phyloP scores from a whole-genome alignment of 2,888 invertebrate species.

The Phania funesta region DNA sequence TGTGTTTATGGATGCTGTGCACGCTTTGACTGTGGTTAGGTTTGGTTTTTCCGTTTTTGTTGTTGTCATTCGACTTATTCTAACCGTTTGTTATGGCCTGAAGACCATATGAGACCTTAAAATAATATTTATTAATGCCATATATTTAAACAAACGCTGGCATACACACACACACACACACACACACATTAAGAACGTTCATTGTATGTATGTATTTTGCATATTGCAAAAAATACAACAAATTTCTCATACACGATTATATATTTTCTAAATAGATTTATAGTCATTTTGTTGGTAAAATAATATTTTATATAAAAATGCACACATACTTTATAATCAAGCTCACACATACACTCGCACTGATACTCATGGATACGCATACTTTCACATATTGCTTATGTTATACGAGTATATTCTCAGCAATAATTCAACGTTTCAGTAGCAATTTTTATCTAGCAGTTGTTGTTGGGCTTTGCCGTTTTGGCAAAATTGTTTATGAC shows the following conservation, averaged over 20 bases:
- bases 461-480: constrained; percentile 39
- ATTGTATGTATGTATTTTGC: constrained; percentile 5
- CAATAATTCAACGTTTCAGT: constrained; percentile 65
- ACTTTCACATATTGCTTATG: constrained; percentile 15
- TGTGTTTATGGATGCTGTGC: constrained; percentile 44
- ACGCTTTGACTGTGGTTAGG: constrained; percentile 49
- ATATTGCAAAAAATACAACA: constrained; percentile 27
- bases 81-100: constrained; percentile 53
- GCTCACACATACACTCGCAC: not conserved
- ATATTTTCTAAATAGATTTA: constrained; percentile 61
- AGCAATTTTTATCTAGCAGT: constrained; percentile 45
- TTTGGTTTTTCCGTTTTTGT: constrained; percentile 12
- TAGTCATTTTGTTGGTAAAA: constrained; percentile 60
- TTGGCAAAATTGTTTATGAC: constrained; percentile 67
- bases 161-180: not conserved
- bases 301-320: constrained; percentile 63
- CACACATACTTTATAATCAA: constrained; percentile 44
- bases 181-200: too few species aligned
- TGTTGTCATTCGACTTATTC: constrained; percentile 2
- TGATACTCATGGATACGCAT: not conserved
- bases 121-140: constrained; percentile 61
- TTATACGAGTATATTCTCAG: constrained; percentile 50
- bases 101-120: constrained; percentile 62
- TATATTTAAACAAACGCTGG: constrained; percentile 14
- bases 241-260: constrained; percentile 33